Conservation (phyloP, 2,797 vertebrate genomes). For the Clarias platycephalus region DNA sequence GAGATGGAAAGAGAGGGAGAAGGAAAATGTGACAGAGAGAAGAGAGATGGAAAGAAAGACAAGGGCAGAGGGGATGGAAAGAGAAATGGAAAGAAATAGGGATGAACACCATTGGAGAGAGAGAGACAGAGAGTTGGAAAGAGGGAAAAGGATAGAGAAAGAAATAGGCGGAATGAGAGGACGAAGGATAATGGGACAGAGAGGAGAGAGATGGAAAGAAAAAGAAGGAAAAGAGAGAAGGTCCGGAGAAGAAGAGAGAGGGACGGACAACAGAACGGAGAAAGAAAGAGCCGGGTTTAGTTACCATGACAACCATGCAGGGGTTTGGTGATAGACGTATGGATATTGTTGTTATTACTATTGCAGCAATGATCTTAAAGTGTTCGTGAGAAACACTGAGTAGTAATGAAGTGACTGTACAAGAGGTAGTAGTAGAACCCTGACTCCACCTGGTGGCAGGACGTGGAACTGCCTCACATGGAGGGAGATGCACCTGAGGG, state of each 20-base stretch:
- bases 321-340: neutral
- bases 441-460: conserved; percentile 33
- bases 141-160: neutral
- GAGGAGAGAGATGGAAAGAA: neutral
- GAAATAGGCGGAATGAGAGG: neutral
- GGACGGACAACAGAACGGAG: neutral
- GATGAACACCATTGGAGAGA: neutral
- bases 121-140: neutral
- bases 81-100: neutral
- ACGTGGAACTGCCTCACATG: neutral
- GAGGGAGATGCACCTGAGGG: neutral
- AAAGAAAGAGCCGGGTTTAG: neutral
- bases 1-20: too few relatives aligned
- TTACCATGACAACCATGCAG: neutral
- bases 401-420: neutral
- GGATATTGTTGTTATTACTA: neutral
- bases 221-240: neutral
- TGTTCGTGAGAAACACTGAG: neutral
- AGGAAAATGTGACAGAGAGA: too few relatives aligned
- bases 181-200: neutral
- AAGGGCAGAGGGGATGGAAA: neutral
- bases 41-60: neutral
- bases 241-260: neutral
- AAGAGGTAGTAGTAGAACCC: neutral
- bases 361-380: neutral